Evolutionary conservation across 2,113 vertebrate genomes (phyloP).

Genomic region (Corythoichthys haematopterus): DNA sequence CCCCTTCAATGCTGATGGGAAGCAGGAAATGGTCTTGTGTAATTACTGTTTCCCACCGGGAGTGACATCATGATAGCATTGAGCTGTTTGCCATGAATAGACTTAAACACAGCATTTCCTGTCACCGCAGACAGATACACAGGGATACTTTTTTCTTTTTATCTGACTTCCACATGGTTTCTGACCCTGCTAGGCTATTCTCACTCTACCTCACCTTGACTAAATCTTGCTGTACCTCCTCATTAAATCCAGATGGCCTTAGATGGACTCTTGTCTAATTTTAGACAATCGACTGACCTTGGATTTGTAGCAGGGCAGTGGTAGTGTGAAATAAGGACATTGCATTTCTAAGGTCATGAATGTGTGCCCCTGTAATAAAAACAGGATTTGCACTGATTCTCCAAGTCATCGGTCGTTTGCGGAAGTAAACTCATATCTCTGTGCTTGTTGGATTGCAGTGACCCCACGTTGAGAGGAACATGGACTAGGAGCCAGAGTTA

Average conservation of each 20-base stretch:
- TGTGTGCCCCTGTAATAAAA: conserved; percentile 17
- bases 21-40: conserved; percentile 66
- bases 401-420: conserved; percentile 26
- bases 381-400: conserved; percentile 15
- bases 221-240: neutral
- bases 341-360: conserved; percentile 16
- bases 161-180: neutral
- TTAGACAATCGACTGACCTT: conserved; percentile 17
- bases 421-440: conserved; percentile 27
- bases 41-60: conserved; percentile 51
- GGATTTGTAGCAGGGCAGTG: conserved; percentile 12
- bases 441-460: conserved; percentile 8
- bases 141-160: neutral
- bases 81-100: conserved; percentile 27
- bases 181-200: neutral
- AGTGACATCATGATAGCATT: conserved; percentile 53
- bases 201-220: neutral
- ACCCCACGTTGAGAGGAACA: neutral
- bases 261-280: conserved; percentile 48
- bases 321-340: conserved; percentile 28
- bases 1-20: conserved; percentile 49
- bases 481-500: neutral
- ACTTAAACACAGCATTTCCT: conserved; percentile 35
- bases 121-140: conserved; percentile 18
- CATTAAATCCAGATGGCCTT: conserved; percentile 12